Conservation (phyloP, 2,888 invertebrate genomes). For the Melinaea menophilus region DNA sequence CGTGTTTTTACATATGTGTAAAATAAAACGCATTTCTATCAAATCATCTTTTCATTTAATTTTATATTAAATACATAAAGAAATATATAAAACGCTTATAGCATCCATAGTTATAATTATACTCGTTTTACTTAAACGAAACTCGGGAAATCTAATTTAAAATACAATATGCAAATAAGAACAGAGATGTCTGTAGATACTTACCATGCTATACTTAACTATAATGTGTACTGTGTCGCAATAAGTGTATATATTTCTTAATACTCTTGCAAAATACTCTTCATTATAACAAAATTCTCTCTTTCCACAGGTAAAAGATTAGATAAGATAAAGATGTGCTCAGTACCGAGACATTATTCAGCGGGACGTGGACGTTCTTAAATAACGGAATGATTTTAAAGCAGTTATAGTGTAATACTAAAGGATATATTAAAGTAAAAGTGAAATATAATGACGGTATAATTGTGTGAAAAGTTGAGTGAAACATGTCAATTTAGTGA, state of each 20-base stretch:
- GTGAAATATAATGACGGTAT: slow-evolving; percentile 1
- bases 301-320: slow-evolving; percentile 48
- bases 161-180: too few species aligned
- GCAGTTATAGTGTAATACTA: not conserved
- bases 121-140: too few species aligned
- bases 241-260: not conserved
- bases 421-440: slow-evolving; percentile 15
- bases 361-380: slow-evolving; percentile 12
- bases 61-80: too few species aligned
- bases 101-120: too few species aligned
- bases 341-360: slow-evolving; percentile 18
- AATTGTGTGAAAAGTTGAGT: not conserved
- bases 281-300: slow-evolving; percentile 41
- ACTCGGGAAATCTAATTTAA: too few species aligned
- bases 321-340: slow-evolving; percentile 44
- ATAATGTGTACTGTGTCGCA: not conserved
- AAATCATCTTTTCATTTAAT: too few species aligned
- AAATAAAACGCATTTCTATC: too few species aligned
- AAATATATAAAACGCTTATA: too few species aligned
- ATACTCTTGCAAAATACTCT: slow-evolving; percentile 12
- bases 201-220: too few species aligned
- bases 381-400: slow-evolving; percentile 21
- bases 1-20: too few species aligned
- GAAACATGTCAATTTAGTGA: slow-evolving; percentile 31
- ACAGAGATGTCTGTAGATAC: too few species aligned